Evolutionary conservation across 1,140 invertebrate species (phyloP).

Genomic region (Drosophila sturtevanti): DNA sequence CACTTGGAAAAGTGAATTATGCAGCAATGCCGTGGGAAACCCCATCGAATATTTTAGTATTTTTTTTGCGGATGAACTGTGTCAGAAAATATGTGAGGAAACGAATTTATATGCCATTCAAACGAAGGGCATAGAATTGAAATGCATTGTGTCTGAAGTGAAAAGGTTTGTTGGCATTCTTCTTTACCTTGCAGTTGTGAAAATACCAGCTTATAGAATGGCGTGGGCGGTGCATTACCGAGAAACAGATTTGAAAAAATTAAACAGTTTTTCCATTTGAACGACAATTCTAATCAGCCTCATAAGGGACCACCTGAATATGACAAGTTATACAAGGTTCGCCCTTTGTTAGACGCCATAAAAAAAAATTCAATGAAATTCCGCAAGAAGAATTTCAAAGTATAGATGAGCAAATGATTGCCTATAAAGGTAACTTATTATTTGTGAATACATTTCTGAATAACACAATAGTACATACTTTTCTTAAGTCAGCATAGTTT

Average conservation of each 20-base stretch:
- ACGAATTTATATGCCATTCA: too few species aligned
- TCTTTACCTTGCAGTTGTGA: conserved; percentile 27
- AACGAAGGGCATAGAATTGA: conserved; percentile 31
- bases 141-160: conserved; percentile 23
- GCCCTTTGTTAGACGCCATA: too few species aligned
- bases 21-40: neutral
- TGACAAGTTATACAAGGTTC: neutral
- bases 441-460: too few species aligned
- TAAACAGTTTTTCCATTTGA: conserved; percentile 4
- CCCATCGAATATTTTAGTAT: conserved; percentile 17
- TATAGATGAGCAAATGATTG: too few species aligned
- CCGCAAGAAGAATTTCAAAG: too few species aligned
- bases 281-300: neutral
- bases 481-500: too few species aligned
- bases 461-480: too few species aligned
- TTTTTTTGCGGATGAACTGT: conserved; percentile 32
- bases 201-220: conserved; percentile 23
- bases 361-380: too few species aligned
- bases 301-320: neutral
- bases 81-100: conserved; percentile 38
- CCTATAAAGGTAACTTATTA: too few species aligned
- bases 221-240: conserved; percentile 1
- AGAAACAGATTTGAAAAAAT: neutral
- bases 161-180: conserved; percentile 28
- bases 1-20: conserved; percentile 12